Conservation (phyloP, 2,888 invertebrate genomes). For the Drosophila falleni region DNA sequence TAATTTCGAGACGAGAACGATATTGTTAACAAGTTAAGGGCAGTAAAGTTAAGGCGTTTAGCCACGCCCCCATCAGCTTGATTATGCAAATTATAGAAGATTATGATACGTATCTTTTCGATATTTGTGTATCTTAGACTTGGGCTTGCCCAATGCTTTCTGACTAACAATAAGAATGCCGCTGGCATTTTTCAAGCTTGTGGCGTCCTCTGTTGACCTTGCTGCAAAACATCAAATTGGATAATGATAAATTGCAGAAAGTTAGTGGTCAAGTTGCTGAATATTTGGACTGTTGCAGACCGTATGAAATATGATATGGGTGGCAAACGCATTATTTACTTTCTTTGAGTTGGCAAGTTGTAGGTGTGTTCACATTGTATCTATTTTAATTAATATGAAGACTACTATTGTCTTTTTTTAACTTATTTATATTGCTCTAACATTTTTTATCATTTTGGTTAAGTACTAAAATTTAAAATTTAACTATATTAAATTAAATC, state of each 20-base stretch:
- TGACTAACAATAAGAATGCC: conserved; percentile 27
- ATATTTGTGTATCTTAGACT: conserved; percentile 20
- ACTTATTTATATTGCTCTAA: too few relatives aligned
- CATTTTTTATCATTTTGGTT: too few relatives aligned
- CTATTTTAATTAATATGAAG: conserved; percentile 36
- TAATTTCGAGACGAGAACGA: conserved; percentile 48
- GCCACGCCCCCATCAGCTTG: conserved; percentile 30
- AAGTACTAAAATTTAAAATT: too few relatives aligned
- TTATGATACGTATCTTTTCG: conserved; percentile 19
- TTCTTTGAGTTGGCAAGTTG: conserved; percentile 33
- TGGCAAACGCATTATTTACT: conserved; percentile 25
- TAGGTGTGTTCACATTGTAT: conserved; percentile 46
- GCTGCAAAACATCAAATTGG: conserved; percentile 17
- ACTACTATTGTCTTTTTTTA: not conserved
- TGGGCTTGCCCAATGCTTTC: not conserved
- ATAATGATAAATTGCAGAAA: conserved; percentile 62
- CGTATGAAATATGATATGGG: conserved; percentile 58
- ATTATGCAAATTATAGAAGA: conserved; percentile 48
- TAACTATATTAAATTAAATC: too few relatives aligned
- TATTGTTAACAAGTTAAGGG: conserved; percentile 56
- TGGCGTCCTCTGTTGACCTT: conserved; percentile 59
- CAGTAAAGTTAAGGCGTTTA: conserved; percentile 32
- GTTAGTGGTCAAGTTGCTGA: conserved; percentile 40
- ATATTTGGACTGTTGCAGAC: conserved; percentile 30
- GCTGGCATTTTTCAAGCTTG: conserved; percentile 28